Evolutionary conservation across 2,888 invertebrate species (phyloP), one percentile per base, ranked within the genome.

Genomic region (Mythimna impura): DNA sequence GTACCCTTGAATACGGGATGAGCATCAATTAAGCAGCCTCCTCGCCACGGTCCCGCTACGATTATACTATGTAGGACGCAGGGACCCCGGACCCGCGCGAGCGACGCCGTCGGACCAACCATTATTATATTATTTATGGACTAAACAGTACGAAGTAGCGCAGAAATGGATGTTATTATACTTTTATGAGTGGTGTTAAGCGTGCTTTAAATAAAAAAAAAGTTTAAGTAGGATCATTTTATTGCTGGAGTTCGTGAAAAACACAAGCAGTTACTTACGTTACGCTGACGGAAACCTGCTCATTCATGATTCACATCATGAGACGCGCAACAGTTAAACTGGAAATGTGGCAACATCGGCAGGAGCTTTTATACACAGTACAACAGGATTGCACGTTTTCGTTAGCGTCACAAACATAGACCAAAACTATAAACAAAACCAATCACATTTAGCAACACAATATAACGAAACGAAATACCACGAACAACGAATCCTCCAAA

Each of bases 1-100:
- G 88, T 91, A 91, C 92, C 93, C 91, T 91, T 92, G 93, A 93
- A 93, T 93, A 91, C 86, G 89, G 89, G 89, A 93, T 92, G 92
- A 92, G 91, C 92, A 92, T 92, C 93, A 93, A 94, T 93, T 94
- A 93, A 87, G 90, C 87, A 91, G 87, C 85, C 87, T 89, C 80
- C 89, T 89, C 88, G 88, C 86, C 89, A 83, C 86, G 82, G 84
- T 78, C 86, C 76, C 86, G 85, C 73, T 81, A 68, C 76, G 84
- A 83, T 85, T 84, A 84, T 83, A 76, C 77, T 79, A 71, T 67
- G 73, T 66, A 88, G 52, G 78, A 79, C 22, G 30, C n/a, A 34
- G 20, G 83, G 80, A 78, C 68, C 68, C 30, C 5, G 83, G 80
- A 78, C 66, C 71, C 43, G 5, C 66, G 60, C 78, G 60, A 65